These are phyloP conservation scores for Strigamia transsilvanica DNA, from an alignment of 2,888 invertebrate species.

Conservation along the genomic window DNA sequence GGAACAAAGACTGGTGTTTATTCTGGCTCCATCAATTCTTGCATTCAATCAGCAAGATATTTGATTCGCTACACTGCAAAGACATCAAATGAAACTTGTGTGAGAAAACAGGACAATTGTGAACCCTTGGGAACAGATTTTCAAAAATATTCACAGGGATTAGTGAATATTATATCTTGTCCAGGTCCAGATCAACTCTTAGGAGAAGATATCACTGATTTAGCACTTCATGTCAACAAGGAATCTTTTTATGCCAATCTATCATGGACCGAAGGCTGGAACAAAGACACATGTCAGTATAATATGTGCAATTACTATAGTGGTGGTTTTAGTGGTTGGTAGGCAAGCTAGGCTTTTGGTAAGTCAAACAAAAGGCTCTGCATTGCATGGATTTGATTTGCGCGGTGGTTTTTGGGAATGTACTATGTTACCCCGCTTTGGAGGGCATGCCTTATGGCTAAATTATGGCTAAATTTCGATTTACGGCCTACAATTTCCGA, in stretches of 20 bases:
- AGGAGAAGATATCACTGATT: neutral
- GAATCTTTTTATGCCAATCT: neutral
- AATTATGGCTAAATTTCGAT: too few relatives aligned
- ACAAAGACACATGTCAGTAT: neutral
- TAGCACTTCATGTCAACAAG: neutral
- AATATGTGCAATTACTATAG: too few relatives aligned
- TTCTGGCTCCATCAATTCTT: neutral
- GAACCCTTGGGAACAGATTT: neutral
- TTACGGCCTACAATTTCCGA: too few relatives aligned
- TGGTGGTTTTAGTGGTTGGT: too few relatives aligned
- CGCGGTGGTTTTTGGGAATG: too few relatives aligned
- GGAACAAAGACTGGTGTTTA: neutral
- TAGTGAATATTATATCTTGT: neutral
- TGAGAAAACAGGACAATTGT: neutral
- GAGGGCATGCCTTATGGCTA: too few relatives aligned
- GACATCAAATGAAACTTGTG: neutral
- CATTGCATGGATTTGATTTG: too few relatives aligned
- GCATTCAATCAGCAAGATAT: neutral
- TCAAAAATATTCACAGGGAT: neutral
- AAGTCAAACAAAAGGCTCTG: too few relatives aligned
- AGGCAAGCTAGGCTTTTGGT: too few relatives aligned
- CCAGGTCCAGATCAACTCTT: neutral
- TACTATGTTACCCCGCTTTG: too few relatives aligned
- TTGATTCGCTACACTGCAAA: neutral
- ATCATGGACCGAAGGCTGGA: neutral